phyloP scores from a whole-genome alignment of 2,113 vertebrate species.

The Bombycilla garrulus region DNA sequence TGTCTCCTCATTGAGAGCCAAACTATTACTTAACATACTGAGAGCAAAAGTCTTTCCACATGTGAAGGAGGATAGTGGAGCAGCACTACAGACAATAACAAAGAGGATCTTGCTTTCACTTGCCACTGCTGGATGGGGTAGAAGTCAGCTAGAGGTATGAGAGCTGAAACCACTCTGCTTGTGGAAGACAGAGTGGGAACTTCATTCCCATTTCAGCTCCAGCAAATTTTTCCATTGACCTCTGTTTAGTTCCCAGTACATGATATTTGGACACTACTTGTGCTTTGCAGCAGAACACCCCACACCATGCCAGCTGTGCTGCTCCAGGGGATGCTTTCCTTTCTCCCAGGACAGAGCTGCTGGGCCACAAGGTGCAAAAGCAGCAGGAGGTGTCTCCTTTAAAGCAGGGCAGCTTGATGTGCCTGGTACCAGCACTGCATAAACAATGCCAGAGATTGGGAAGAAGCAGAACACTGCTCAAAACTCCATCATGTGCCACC shows the following conservation, averaged over 20 bases:
- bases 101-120: not conserved
- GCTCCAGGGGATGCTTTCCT: not conserved
- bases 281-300: not conserved
- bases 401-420: not conserved
- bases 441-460: not conserved
- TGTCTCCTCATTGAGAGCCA: not conserved
- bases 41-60: not conserved
- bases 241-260: not conserved
- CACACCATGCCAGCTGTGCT: not conserved
- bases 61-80: not conserved
- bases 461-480: not conserved
- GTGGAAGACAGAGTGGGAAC: not conserved
- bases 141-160: not conserved
- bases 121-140: not conserved
- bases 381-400: not conserved
- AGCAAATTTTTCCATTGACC: not conserved
- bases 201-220: not conserved
- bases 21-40: not conserved
- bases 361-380: not conserved
- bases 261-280: not conserved
- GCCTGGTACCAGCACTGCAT: not conserved
- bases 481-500: not conserved
- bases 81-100: not conserved
- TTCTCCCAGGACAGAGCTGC: not conserved
- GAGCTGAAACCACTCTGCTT: not conserved